Conservation (phyloP, 2,888 invertebrate species). For the Melangyna quadrimaculata region DNA sequence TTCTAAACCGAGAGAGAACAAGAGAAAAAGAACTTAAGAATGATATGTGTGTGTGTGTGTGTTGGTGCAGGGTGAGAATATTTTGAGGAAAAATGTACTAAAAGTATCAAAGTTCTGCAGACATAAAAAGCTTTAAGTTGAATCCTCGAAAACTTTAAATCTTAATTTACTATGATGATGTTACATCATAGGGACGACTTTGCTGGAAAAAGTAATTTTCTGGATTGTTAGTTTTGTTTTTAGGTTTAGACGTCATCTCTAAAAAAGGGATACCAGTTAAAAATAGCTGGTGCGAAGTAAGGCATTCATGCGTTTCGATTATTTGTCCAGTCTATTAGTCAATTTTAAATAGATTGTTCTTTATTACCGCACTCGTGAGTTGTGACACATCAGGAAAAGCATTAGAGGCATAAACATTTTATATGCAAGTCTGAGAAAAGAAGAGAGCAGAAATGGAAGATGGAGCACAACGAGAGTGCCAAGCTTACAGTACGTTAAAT, state of each 20-base stretch:
- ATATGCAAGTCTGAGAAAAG: neutral
- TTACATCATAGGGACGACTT: slow-evolving; percentile 34
- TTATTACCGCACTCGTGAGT: neutral
- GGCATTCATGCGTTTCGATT: neutral
- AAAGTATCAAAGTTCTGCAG: neutral
- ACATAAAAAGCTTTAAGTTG: slow-evolving; percentile 3
- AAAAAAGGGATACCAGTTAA: too few species aligned
- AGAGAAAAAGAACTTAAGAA: neutral
- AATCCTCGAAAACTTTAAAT: neutral
- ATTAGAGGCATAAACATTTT: neutral
- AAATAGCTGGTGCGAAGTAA: neutral
- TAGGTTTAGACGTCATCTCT: neutral
- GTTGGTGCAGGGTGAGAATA: neutral
- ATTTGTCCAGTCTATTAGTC: neutral
- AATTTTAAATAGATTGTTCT: neutral
- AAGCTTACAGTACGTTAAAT: neutral
- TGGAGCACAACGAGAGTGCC: neutral
- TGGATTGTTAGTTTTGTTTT: neutral
- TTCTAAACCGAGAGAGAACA: neutral
- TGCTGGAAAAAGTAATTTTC: neutral
- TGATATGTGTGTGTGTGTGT: neutral
- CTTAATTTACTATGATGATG: neutral
- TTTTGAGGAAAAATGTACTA: neutral
- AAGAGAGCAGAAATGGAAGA: neutral
- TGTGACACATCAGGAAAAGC: neutral